These are phyloP conservation scores for Phocoena phocoena DNA, from an alignment of 2,113 vertebrate genomes.

Conservation along the genomic window DNA sequence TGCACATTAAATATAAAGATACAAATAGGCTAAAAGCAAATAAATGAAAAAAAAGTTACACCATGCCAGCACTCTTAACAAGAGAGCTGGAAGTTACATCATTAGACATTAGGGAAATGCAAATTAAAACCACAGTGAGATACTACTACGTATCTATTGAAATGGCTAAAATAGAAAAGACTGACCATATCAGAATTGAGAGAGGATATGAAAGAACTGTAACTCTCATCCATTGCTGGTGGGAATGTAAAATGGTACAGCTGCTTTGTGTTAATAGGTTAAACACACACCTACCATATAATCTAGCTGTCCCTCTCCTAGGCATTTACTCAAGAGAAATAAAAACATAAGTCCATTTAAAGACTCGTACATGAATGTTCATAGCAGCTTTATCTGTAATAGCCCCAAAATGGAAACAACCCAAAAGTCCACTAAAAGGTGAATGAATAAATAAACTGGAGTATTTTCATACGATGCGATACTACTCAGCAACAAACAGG, in stretches of 20 bases:
- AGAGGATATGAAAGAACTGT: not conserved
- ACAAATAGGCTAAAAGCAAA: not conserved
- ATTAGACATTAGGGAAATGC: not conserved
- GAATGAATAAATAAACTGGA: not conserved
- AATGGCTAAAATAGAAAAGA: not conserved
- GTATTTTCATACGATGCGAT: not conserved
- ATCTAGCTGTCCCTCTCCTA: not conserved
- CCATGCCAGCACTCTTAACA: not conserved
- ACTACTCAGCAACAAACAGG: not conserved
- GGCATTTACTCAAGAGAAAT: not conserved
- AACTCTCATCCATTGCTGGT: not conserved
- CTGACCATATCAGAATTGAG: not conserved
- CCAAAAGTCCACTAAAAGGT: not conserved
- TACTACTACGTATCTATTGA: not conserved
- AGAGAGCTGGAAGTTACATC: not conserved
- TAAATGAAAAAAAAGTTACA: not conserved
- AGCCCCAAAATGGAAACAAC: not conserved
- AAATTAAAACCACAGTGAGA: not conserved
- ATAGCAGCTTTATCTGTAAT: not conserved
- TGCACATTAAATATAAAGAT: slow-evolving; percentile 1
- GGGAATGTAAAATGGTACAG: not conserved
- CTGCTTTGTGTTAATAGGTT: not conserved
- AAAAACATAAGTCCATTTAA: not conserved
- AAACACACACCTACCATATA: not conserved
- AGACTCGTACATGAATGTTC: not conserved